These are phyloP conservation scores for Papilio protenor DNA, from an alignment of 2,888 invertebrate species.

Conservation along the genomic window DNA sequence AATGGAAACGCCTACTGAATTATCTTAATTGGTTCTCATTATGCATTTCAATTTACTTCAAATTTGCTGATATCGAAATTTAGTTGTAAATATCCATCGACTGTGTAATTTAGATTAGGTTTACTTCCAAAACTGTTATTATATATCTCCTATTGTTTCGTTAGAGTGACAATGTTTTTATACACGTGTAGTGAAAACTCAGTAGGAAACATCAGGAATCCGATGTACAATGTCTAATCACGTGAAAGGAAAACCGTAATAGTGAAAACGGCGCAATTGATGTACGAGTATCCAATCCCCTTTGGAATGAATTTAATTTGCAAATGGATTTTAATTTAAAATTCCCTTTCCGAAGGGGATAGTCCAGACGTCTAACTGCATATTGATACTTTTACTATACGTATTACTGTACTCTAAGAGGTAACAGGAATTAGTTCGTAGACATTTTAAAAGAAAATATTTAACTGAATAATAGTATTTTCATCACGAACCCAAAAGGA, in stretches of 20 bases:
- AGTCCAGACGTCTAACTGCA: neutral
- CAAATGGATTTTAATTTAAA: constrained; percentile 78
- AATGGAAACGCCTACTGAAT: constrained; percentile 4
- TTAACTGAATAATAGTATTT: neutral
- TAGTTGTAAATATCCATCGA: constrained; percentile 11
- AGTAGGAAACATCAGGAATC: neutral
- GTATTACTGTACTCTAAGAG: neutral
- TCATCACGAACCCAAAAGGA: too few species aligned
- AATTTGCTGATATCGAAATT: neutral
- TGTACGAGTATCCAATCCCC: constrained; percentile 47
- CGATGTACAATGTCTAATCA: constrained; percentile 15
- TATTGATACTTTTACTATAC: neutral
- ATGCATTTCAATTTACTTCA: constrained; percentile 10
- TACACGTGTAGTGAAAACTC: neutral
- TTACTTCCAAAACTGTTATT: too few species aligned
- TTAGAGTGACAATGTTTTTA: too few species aligned
- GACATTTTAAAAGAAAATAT: neutral
- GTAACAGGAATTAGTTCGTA: neutral
- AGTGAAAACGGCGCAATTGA: constrained; percentile 9
- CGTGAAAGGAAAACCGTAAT: constrained; percentile 32
- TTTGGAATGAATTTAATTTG: constrained; percentile 62
- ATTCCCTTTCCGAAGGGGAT: constrained; percentile 59
- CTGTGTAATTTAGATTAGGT: constrained; percentile 1
- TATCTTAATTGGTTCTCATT: constrained; percentile 7
- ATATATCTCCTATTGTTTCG: too few species aligned